These are phyloP conservation scores for Ichneumoninae sp. DNA, from an alignment of 2,888 invertebrate species.

Conservation along the genomic window DNA sequence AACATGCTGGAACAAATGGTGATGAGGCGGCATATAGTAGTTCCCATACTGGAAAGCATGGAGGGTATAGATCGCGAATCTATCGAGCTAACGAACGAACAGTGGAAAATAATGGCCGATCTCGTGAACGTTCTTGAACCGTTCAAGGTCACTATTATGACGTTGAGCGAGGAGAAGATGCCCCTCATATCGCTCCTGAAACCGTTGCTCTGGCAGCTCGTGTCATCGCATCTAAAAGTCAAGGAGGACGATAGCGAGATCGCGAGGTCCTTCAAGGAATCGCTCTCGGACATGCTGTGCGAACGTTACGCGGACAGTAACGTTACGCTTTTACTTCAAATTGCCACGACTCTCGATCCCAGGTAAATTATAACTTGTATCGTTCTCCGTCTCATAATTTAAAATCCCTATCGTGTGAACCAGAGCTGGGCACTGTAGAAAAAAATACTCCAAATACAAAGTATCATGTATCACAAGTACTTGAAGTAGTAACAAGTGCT, in stretches of 20 bases:
- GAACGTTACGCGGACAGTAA: conserved; percentile 82
- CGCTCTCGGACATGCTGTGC: conserved; percentile 81
- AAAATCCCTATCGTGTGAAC: no score
- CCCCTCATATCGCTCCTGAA: conserved; percentile 85
- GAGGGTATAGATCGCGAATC: conserved; percentile 80
- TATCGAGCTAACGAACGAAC: conserved; percentile 79
- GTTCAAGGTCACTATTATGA: conserved; percentile 85
- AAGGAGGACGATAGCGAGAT: conserved; percentile 81
- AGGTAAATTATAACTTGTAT: conserved; percentile 73
- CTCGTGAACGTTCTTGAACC: conserved; percentile 84
- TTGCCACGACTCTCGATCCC: conserved; percentile 85
- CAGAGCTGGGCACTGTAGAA: no score
- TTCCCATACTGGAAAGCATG: conserved; percentile 80
- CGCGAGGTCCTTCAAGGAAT: conserved; percentile 82
- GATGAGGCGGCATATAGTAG: conserved; percentile 79
- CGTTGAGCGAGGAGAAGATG: conserved; percentile 85
- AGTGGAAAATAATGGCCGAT: conserved; percentile 84
- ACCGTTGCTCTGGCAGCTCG: conserved; percentile 85
- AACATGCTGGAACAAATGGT: conserved; percentile 84
- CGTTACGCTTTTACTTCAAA: conserved; percentile 83
- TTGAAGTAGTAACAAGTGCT: no score
- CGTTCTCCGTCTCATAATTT: background rate
- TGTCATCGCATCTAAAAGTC: conserved; percentile 83
- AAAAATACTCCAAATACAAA: no score
- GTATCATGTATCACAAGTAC: no score